Evolutionary conservation across 2,113 vertebrate genomes (phyloP).

Genomic region (Setophaga kirtlandii): DNA sequence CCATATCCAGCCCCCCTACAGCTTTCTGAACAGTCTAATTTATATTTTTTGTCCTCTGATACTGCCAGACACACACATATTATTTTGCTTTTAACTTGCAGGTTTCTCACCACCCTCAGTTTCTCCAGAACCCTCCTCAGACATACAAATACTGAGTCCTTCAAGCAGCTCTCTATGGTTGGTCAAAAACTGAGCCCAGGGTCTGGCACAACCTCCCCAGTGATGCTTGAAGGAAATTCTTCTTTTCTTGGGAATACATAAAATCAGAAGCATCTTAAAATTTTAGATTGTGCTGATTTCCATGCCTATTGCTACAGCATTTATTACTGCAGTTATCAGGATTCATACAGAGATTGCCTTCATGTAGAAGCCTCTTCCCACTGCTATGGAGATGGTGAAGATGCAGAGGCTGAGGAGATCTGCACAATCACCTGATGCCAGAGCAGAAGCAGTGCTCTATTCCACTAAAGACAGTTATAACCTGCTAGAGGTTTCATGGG

Average conservation of each 20-base stretch:
- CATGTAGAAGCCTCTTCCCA: not conserved
- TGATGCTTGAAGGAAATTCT: not conserved
- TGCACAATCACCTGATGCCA: not conserved
- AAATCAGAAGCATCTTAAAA: not conserved
- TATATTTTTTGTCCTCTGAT: not conserved
- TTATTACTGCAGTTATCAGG: not conserved
- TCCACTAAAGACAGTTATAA: not conserved
- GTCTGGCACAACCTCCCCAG: not conserved
- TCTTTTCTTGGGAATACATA: not conserved
- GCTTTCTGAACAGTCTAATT: not conserved
- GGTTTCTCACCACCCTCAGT: not conserved
- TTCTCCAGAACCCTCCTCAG: not conserved
- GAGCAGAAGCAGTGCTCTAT: not conserved
- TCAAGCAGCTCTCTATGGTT: not conserved
- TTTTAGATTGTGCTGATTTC: not conserved
- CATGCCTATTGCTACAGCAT: not conserved
- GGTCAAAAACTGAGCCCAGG: not conserved
- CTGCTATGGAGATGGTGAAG: not conserved
- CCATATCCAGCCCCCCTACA: not conserved
- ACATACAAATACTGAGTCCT: not conserved
- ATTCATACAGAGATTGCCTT: not conserved
- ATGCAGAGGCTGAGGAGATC: not conserved
- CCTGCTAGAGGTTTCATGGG: not conserved
- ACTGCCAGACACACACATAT: not conserved
- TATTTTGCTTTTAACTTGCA: not conserved